Percentiles rank a stretch among this genome's conserved stretches.
Conservation (phyloP, 2,888 invertebrate genomes). For the Habrosyne pyritoides region DNA sequence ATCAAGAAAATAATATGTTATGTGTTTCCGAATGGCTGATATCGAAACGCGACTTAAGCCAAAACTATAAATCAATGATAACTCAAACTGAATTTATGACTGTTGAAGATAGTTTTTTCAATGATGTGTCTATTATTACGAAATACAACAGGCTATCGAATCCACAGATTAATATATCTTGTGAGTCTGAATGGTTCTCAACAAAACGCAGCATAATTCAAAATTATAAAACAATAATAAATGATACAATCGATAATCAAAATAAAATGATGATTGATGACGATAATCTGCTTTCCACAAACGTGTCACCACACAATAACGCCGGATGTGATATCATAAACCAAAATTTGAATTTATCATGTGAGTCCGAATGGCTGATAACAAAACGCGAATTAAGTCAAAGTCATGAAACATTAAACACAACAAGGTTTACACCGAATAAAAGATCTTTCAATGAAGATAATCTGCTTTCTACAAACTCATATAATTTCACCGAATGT, state of each 20-base stretch:
- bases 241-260: background rate
- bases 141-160: background rate
- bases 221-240: background rate
- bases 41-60: background rate
- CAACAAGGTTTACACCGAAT: background rate
- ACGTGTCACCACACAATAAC: background rate
- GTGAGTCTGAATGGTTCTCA: background rate
- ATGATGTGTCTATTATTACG: background rate
- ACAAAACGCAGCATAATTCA: background rate
- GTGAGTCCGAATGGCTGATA: conserved; percentile 23
- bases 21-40: background rate
- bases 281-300: background rate
- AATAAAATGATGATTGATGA: background rate
- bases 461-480: background rate
- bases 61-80: background rate
- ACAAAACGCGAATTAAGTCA: conserved; percentile 12
- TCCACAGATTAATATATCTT: background rate
- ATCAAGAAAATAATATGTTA: background rate
- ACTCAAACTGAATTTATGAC: background rate
- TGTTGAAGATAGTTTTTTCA: background rate
- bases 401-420: background rate
- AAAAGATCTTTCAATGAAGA: background rate
- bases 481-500: too few species aligned
- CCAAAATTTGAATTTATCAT: background rate
- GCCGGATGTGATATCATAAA: background rate